Conservation (phyloP, 2,797 vertebrate species). For the Enteromius treurensis region DNA sequence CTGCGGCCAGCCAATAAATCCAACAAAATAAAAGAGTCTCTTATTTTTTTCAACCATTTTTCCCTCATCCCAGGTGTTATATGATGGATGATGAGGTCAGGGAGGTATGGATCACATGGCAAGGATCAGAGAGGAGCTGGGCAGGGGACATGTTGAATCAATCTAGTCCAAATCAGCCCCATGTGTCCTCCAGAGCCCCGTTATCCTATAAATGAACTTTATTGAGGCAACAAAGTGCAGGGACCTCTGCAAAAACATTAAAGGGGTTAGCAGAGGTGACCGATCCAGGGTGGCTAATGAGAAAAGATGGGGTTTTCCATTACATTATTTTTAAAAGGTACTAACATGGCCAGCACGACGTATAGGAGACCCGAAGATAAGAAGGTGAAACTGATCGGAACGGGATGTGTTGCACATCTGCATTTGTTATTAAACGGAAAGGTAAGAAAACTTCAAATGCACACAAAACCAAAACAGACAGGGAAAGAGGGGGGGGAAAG, state of each 20-base stretch:
- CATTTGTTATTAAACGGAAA: not conserved
- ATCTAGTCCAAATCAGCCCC: conserved; percentile 83
- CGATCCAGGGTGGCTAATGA: conserved; percentile 70
- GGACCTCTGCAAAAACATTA: conserved; percentile 76
- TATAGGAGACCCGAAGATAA: not conserved
- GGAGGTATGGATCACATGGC: conserved; percentile 49
- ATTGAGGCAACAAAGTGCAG: conserved; percentile 83
- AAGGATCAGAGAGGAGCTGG: conserved; percentile 72
- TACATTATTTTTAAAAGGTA: conserved; percentile 55
- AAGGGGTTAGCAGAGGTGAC: conserved; percentile 62
- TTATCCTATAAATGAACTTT: conserved; percentile 85
- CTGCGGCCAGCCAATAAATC: conserved; percentile 74
- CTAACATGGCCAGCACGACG: conserved; percentile 63
- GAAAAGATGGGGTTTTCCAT: conserved; percentile 57
- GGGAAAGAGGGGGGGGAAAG: conserved; percentile 14
- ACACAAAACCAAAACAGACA: not conserved
- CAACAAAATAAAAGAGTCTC: conserved; percentile 82
- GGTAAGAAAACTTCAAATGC: not conserved
- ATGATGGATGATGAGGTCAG: conserved; percentile 70
- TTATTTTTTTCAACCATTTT: conserved; percentile 32
- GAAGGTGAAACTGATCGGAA: conserved; percentile 1
- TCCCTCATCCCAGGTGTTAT: conserved; percentile 73
- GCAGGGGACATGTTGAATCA: conserved; percentile 77
- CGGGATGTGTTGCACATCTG: not conserved
- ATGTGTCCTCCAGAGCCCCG: conserved; percentile 80